These are phyloP conservation scores for Gouania willdenowi DNA, from an alignment of 2,797 vertebrate genomes.

Conservation along the genomic window DNA sequence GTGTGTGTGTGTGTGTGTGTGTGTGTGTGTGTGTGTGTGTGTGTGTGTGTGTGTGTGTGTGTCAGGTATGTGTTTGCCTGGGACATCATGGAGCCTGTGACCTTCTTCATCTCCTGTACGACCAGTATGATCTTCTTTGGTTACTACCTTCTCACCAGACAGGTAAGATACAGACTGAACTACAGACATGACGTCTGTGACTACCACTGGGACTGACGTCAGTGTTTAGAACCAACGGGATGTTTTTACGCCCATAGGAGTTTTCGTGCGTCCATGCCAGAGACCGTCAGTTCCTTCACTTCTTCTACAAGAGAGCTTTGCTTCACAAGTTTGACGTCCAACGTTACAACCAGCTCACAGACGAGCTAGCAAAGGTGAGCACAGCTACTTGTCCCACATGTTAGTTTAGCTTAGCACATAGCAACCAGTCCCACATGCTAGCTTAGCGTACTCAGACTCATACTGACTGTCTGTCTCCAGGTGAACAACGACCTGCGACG, in stretches of 20 bases:
- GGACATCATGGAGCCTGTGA: conserved; percentile 88
- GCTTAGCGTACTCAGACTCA: too few species aligned
- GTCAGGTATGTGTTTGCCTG: conserved; percentile 78
- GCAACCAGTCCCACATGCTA: too few species aligned
- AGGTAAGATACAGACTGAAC: too few species aligned
- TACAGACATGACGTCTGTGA: too few species aligned
- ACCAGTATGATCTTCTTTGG: conserved; percentile 82
- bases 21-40: neutral
- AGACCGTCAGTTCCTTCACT: conserved; percentile 77
- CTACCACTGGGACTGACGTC: too few species aligned
- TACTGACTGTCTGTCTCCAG: conserved; percentile 2
- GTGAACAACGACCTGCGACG: conserved; percentile 20
- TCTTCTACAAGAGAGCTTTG: conserved; percentile 69
- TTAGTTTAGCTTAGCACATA: too few species aligned
- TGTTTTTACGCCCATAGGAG: conserved; percentile 58
- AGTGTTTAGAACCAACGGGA: too few species aligned
- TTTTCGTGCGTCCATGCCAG: conserved; percentile 55
- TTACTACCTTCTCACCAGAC: conserved; percentile 83
- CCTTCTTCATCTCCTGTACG: conserved; percentile 79
- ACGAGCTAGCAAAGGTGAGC: conserved; percentile 73
- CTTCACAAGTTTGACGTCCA: conserved; percentile 69
- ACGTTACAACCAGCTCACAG: conserved; percentile 78
- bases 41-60: neutral
- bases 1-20: too few species aligned
- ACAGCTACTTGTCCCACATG: neutral